A percentile compares a stretch with the other conserved stretches of the same genome.
Conservation (phyloP, 1,140 invertebrate species). For the Drosophila ohnishii region DNA sequence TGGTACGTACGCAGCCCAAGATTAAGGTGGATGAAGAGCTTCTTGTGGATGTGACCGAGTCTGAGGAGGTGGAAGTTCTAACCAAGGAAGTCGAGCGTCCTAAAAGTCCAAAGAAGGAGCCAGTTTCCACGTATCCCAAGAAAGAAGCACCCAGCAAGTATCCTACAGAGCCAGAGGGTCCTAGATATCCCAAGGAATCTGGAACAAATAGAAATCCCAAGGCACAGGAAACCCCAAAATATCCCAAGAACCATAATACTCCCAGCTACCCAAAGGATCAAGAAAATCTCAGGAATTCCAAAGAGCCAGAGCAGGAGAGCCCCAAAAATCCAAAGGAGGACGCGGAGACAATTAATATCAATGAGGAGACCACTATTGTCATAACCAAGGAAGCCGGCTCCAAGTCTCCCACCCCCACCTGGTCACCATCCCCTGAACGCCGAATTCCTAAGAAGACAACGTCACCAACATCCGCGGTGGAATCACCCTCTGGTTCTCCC, state of each 20-base stretch:
- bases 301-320: neutral
- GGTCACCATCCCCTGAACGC: constrained; percentile 42
- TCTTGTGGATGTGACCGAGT: constrained; percentile 40
- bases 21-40: constrained; percentile 62
- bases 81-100: constrained; percentile 12
- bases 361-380: constrained; percentile 57
- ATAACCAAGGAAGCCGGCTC: constrained; percentile 42
- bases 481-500: constrained; percentile 1
- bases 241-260: constrained; percentile 3
- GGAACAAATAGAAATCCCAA: constrained; percentile 1
- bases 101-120: neutral
- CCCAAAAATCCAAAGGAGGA: constrained; percentile 34
- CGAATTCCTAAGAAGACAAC: constrained; percentile 25
- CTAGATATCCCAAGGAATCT: constrained; percentile 13
- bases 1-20: constrained; percentile 51
- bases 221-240: neutral
- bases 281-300: neutral
- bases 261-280: constrained; percentile 15
- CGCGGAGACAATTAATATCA: constrained; percentile 34
- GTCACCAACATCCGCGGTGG: neutral
- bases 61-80: constrained; percentile 25
- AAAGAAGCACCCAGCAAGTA: neutral
- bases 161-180: neutral
- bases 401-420: constrained; percentile 44
- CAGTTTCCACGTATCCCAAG: neutral